A percentile compares a stretch with the other conserved stretches of the same genome.
These are phyloP conservation scores for Drosophila yakuba DNA, from an alignment of 1,140 invertebrate species.

Conservation along the genomic window DNA sequence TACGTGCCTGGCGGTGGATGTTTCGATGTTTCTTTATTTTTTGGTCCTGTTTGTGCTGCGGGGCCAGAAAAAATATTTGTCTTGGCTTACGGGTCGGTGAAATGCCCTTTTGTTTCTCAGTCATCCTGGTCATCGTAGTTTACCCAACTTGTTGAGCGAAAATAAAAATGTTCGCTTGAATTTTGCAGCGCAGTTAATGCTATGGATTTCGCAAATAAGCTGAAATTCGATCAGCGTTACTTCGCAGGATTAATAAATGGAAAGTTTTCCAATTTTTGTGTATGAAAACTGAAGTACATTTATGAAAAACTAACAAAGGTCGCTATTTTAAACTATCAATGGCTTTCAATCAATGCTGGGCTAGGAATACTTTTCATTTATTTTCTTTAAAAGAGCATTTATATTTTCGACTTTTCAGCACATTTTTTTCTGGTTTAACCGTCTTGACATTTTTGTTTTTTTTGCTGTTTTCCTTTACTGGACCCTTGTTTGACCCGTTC, in stretches of 20 bases:
- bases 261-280: background rate
- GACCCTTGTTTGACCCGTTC: conserved; percentile 26
- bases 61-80: conserved; percentile 47
- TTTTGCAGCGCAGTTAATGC: conserved; percentile 4
- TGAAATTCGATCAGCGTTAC: background rate
- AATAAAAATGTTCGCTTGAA: background rate
- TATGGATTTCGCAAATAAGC: background rate
- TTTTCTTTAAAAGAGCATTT: background rate
- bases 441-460: conserved; percentile 15
- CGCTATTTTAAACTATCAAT: no score
- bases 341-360: no score
- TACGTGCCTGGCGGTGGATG: conserved; percentile 10
- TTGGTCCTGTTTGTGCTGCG: conserved; percentile 26
- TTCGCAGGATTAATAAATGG: background rate
- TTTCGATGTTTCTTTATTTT: background rate
- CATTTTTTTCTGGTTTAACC: background rate
- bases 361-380: background rate
- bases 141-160: background rate
- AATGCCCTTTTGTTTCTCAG: conserved; percentile 12
- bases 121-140: conserved; percentile 6
- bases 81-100: conserved; percentile 20
- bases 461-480: conserved; percentile 8
- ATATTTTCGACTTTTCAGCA: background rate
- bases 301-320: no score
- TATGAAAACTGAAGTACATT: no score